Evolutionary conservation across 1,140 invertebrate genomes (phyloP).

Genomic region (Drosophila aff.): DNA sequence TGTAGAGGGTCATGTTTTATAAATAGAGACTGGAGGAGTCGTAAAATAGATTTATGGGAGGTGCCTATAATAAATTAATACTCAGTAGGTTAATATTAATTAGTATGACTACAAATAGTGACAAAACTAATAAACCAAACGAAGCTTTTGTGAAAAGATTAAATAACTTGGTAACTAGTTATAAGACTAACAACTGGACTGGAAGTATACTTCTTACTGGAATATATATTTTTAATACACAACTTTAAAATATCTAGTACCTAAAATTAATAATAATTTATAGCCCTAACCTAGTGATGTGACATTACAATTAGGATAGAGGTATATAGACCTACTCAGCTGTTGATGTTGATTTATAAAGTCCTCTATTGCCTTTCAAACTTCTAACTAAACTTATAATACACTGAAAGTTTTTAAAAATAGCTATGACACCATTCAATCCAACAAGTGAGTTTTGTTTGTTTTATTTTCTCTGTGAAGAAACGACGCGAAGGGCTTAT

Average conservation of each 20-base stretch:
- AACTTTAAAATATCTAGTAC: too few relatives aligned
- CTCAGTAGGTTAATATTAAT: background rate
- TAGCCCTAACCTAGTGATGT: too few relatives aligned
- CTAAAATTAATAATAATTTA: too few relatives aligned
- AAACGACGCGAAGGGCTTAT: background rate
- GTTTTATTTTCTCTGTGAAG: constrained; percentile 3
- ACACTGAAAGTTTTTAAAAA: background rate
- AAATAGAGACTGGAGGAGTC: background rate
- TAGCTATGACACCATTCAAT: constrained; percentile 3
- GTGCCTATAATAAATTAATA: background rate
- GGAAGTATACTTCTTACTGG: background rate
- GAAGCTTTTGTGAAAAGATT: background rate
- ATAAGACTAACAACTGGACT: background rate
- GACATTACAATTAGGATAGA: background rate
- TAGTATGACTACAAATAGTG: background rate
- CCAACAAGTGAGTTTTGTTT: background rate
- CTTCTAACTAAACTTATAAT: background rate
- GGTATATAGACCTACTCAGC: too few relatives aligned
- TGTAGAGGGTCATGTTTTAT: background rate
- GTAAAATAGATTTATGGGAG: background rate
- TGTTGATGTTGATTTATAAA: too few relatives aligned
- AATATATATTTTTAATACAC: background rate
- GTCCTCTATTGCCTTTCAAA: background rate
- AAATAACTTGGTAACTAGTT: background rate
- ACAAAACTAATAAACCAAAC: background rate